Conservation (phyloP, 2,888 invertebrate species). For the Deilephila elpenor region DNA sequence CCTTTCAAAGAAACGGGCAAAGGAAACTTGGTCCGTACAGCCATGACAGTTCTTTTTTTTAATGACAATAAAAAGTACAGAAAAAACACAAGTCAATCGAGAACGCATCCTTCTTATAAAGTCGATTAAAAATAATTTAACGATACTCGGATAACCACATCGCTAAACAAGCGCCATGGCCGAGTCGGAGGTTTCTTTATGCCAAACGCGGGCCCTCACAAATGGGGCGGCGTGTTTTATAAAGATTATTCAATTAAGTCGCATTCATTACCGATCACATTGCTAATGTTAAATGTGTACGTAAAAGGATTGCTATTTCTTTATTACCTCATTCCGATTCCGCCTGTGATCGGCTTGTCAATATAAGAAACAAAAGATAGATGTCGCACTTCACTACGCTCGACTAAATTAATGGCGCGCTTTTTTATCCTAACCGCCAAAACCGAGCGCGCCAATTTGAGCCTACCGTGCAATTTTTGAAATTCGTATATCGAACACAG, state of each 20-base stretch:
- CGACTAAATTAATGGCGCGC: constrained; percentile 56
- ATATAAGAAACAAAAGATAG: constrained; percentile 70
- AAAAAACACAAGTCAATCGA: constrained; percentile 23
- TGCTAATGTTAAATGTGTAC: constrained; percentile 55
- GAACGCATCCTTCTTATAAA: constrained; percentile 21
- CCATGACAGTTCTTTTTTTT: constrained; percentile 13
- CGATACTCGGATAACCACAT: constrained; percentile 11
- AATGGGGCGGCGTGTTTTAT: constrained; percentile 47
- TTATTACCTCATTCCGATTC: constrained; percentile 69
- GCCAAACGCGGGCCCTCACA: constrained; percentile 29
- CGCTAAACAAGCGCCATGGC: constrained; percentile 18
- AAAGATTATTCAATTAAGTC: constrained; percentile 62
- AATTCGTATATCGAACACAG: constrained; percentile 24
- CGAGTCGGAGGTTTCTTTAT: constrained; percentile 23
- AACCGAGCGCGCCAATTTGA: constrained; percentile 43
- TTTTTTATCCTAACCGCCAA: constrained; percentile 30
- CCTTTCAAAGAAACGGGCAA: constrained; percentile 22
- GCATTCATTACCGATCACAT: constrained; percentile 59
- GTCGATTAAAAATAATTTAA: constrained; percentile 25
- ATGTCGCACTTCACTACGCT: constrained; percentile 62
- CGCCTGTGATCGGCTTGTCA: constrained; percentile 59
- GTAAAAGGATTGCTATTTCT: constrained; percentile 67
- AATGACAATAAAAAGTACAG: not conserved
- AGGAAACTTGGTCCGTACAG: constrained; percentile 18
- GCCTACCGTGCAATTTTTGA: constrained; percentile 29